Base-by-base conservation (phyloP, 2,888 invertebrate species). In the Brassicogethes aeneus region DNA sequence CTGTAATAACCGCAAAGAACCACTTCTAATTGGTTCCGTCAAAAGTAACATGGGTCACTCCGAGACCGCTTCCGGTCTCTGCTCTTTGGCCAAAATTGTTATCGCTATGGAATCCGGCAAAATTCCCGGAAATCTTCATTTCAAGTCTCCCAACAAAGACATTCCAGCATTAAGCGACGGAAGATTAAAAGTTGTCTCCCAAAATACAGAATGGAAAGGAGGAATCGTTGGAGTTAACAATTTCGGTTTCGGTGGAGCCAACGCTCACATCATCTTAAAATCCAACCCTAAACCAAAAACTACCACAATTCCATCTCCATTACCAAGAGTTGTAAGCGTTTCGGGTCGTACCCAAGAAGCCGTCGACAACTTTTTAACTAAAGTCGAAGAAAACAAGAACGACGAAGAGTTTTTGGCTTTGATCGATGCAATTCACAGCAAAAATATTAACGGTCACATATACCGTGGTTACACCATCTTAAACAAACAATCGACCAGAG, bases 11-110 rank as follows among this genome's bases (percentile, higher is more conserved):
- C 79, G 93, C 35, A 73, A 75, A 43, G 69, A 70, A 17, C 93
- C 96, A 3, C 74, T 99, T 34, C 69, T 95, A 33, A 81, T 99
- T 57, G 97, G 97, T 13, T 95, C 96, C 0, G 90, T 96, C 0
- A 99, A 99, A 68, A 94, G 94, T 15, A 99, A 97, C 70, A 95
- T 97, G 93, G 97, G 97, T 1, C 97, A 99, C 66, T 85, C 95
- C 2, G 97, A 99, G 70, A 90, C 95, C 1, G 87, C 87, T 1
- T 89, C 90, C 34, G 94, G 93, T 16, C 72, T 96, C 15, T 90
- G 92, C 61, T 86, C 93, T 1, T 72, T 96, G 48, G 90, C 91
- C 8, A 96, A 96, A 69, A 77, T 93, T 39, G 66, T 97, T 15
- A 80, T 97, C 44, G 88, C 95, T 12, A 94, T 97, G 89, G 93